phyloP scores from a whole-genome alignment of 2,797 vertebrate species.

The Crocidura indochinensis region DNA sequence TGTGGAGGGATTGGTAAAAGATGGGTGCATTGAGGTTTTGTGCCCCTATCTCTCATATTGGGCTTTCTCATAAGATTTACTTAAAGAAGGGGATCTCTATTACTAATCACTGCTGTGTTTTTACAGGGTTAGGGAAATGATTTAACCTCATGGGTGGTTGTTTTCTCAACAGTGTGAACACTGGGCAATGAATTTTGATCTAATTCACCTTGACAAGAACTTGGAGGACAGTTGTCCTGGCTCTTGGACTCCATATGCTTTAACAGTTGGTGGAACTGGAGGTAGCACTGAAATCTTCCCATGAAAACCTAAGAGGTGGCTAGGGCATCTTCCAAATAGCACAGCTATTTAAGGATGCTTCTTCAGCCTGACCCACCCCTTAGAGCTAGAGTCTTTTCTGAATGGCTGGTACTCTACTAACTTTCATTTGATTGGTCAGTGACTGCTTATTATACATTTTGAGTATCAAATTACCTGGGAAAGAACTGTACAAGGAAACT shows the following conservation, averaged over 20 bases:
- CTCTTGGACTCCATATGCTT: slow-evolving; percentile 70
- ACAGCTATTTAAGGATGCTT: background rate
- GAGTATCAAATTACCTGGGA: background rate
- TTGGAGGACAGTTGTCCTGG: slow-evolving; percentile 39
- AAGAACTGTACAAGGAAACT: background rate
- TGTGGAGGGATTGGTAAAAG: background rate
- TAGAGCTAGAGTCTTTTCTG: background rate
- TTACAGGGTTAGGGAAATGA: background rate
- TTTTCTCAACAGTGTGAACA: background rate
- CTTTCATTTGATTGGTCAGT: background rate
- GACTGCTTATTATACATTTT: background rate
- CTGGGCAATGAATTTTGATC: slow-evolving; percentile 32
- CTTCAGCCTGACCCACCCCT: background rate
- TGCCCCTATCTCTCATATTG: background rate
- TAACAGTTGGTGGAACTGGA: slow-evolving; percentile 78
- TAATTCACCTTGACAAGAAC: slow-evolving; percentile 76
- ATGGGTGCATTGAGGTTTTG: background rate
- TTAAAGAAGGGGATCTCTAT: background rate
- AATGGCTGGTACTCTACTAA: background rate
- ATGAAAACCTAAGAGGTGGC: background rate
- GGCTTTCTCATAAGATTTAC: background rate
- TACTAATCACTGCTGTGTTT: background rate
- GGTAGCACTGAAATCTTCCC: slow-evolving; percentile 64
- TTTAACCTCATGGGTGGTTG: background rate
- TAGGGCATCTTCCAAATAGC: slow-evolving; percentile 18